Evolutionary conservation across 2,113 vertebrate genomes (phyloP).

Genomic region (Hassar affinis): DNA sequence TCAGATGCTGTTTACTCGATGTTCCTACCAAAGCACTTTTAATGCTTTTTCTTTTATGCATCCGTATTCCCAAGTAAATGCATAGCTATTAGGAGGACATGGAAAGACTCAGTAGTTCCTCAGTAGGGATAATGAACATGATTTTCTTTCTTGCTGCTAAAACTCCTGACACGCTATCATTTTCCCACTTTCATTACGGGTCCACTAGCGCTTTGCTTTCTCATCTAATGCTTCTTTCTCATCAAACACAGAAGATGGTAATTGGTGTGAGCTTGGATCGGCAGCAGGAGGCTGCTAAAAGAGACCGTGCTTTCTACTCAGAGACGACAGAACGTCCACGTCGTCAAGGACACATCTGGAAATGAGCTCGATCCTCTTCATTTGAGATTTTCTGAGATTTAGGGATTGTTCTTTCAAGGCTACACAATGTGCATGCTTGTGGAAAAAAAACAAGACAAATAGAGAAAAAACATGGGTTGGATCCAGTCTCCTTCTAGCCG

Average conservation of each 20-base stretch:
- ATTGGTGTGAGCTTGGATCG: slow-evolving; percentile 13
- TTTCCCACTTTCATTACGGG: slow-evolving; percentile 20
- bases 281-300: slow-evolving; percentile 6
- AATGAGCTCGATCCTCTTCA: neutral
- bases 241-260: neutral
- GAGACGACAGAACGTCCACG: neutral
- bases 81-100: slow-evolving; percentile 27
- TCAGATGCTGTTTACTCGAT: neutral
- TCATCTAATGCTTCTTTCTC: neutral
- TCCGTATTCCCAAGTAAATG: slow-evolving; percentile 2
- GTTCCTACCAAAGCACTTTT: neutral
- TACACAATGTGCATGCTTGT: neutral
- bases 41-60: slow-evolving; percentile 5
- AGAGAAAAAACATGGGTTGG: slow-evolving; percentile 47
- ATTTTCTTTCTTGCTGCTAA: slow-evolving; percentile 36
- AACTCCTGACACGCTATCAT: slow-evolving; percentile 35
- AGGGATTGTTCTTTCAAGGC: slow-evolving; percentile 12
- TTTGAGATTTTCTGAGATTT: slow-evolving; percentile 21
- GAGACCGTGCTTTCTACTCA: neutral
- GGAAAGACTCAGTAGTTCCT: slow-evolving; percentile 10
- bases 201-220: slow-evolving; percentile 8
- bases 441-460: neutral
- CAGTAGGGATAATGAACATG: slow-evolving; percentile 9
- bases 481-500: slow-evolving; percentile 45
- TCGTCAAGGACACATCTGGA: too few relatives aligned